Percentiles rank a stretch among this genome's conserved stretches.
Evolutionary conservation across 1,140 invertebrate species (phyloP).

Genomic region (Euborellia annulipes): DNA sequence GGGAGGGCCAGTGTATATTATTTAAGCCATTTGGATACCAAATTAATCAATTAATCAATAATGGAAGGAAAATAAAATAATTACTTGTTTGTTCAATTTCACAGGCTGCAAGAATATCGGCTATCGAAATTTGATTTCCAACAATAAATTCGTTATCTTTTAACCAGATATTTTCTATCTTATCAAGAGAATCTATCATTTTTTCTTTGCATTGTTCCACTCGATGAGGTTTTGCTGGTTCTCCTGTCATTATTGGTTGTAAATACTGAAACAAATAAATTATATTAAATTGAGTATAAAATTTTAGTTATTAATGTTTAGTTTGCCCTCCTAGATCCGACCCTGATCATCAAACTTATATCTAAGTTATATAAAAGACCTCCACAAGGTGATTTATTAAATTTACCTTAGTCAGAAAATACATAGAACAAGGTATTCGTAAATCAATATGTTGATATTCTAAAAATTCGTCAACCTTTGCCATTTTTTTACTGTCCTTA

Average conservation of each 20-base stretch:
- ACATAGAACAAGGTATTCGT: slow-evolving; percentile 45
- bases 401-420: no score
- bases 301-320: no score
- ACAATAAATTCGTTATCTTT: slow-evolving; percentile 40
- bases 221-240: slow-evolving; percentile 29
- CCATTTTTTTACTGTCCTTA: slow-evolving; percentile 42
- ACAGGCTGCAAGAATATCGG: slow-evolving; percentile 64
- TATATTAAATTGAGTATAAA: slow-evolving; percentile 27
- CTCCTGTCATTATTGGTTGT: slow-evolving; percentile 20
- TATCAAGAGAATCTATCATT: slow-evolving; percentile 37
- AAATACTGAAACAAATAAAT: slow-evolving; percentile 15
- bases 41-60: no score
- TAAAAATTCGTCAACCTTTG: slow-evolving; percentile 66
- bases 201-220: no score
- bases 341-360: no score
- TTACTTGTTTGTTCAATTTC: slow-evolving; percentile 71
- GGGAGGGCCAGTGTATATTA: no score
- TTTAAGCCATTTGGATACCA: no score
- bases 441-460: slow-evolving; percentile 75
- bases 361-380: no score
- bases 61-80: no score
- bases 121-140: slow-evolving; percentile 48
- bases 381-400: no score
- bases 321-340: no score
- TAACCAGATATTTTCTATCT: slow-evolving; percentile 46